These are phyloP conservation scores for Adelphocoris suturalis DNA, from an alignment of 2,888 invertebrate genomes.

Conservation along the genomic window DNA sequence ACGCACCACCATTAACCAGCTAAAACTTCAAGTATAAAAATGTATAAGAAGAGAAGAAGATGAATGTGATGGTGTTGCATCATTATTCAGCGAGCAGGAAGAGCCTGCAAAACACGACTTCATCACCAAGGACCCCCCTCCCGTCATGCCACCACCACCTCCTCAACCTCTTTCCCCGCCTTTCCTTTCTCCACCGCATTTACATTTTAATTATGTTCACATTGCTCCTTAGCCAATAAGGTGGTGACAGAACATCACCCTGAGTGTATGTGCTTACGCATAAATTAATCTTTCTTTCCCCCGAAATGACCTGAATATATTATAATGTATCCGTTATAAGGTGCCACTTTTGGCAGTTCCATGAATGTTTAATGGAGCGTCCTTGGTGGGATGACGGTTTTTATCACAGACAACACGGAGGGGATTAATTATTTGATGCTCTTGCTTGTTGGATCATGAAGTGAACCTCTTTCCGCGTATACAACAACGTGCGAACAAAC, in stretches of 20 bases:
- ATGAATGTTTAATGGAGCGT: constrained; percentile 57
- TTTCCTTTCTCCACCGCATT: constrained; percentile 25
- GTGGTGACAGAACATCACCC: constrained; percentile 64
- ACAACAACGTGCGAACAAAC: not conserved
- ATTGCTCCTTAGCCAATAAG: constrained; percentile 66
- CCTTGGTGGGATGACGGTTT: constrained; percentile 34
- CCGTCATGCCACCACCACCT: no score
- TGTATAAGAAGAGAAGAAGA: no score
- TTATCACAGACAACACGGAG: constrained; percentile 35
- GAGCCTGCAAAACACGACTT: no score
- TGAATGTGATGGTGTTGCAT: no score
- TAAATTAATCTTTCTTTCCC: constrained; percentile 63
- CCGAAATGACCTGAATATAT: constrained; percentile 56
- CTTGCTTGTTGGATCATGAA: constrained; percentile 3
- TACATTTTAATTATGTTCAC: constrained; percentile 63
- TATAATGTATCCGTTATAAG: constrained; percentile 56
- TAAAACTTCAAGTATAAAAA: no score
- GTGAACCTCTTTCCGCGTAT: not conserved
- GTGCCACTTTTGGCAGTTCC: constrained; percentile 57
- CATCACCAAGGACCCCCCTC: no score
- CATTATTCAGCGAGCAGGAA: no score
- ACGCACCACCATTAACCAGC: no score
- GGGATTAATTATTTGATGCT: constrained; percentile 49
- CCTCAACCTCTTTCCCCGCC: not conserved
- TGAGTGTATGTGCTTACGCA: constrained; percentile 64